Evolutionary conservation across 2,888 invertebrate species (phyloP).

Genomic region (Polymixis lichenea): DNA sequence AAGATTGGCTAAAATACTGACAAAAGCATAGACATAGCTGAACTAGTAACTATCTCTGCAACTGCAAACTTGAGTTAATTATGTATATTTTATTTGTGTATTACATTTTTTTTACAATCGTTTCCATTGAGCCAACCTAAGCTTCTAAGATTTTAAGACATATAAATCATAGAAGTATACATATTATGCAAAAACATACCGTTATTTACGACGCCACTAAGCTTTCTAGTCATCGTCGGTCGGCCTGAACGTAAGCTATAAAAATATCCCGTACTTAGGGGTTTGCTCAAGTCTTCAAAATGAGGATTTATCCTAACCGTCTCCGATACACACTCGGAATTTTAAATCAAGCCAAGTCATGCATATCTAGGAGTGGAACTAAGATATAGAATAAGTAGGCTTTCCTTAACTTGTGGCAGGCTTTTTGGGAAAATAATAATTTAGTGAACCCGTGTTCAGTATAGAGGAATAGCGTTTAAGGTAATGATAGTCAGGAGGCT

Average conservation of each 20-base stretch:
- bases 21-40: background rate
- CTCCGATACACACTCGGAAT: conserved; percentile 53
- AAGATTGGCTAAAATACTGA: no score
- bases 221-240: conserved; percentile 34
- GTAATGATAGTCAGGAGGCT: background rate
- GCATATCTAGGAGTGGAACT: conserved; percentile 35
- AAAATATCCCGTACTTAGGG: conserved; percentile 50
- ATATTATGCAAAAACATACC: conserved; percentile 26
- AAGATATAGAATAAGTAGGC: conserved; percentile 17
- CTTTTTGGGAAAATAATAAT: conserved; percentile 1
- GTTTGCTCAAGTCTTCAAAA: conserved; percentile 44
- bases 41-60: background rate
- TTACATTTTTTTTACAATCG: background rate
- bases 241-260: conserved; percentile 38
- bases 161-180: background rate
- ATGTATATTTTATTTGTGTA: background rate
- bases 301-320: conserved; percentile 44
- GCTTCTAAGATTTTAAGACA: background rate
- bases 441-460: background rate
- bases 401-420: conserved; percentile 1
- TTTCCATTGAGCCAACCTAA: background rate
- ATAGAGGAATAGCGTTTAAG: background rate
- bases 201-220: conserved; percentile 42
- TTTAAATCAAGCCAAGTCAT: conserved; percentile 52
- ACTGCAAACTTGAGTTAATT: background rate